Conservation (phyloP, 2,888 invertebrate species). For the Cephonodes hylas region DNA sequence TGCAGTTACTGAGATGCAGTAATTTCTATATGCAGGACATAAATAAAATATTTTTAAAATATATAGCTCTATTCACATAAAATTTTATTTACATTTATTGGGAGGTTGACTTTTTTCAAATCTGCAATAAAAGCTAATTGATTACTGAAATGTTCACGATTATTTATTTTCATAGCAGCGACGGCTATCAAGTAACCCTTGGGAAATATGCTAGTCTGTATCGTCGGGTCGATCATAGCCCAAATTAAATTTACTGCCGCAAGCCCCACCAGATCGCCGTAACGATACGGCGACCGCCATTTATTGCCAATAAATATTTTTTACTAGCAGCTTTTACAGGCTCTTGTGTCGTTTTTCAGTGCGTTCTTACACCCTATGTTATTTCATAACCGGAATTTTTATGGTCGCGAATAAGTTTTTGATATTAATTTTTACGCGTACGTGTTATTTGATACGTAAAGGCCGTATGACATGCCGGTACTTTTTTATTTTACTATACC, state of each 20-base stretch:
- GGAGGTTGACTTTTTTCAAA: background rate
- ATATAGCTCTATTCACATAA: too few species aligned
- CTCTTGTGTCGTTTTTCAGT: conserved; percentile 44
- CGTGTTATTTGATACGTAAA: conserved; percentile 15
- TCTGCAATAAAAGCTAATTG: background rate
- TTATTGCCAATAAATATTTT: conserved; percentile 72
- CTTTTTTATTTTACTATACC: too few species aligned
- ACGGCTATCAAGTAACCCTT: conserved; percentile 35
- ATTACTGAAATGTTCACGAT: conserved; percentile 4
- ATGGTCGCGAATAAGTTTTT: conserved; percentile 34
- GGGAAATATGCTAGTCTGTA: conserved; percentile 46
- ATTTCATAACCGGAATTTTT: conserved; percentile 44
- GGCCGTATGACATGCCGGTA: background rate
- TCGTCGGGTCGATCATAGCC: conserved; percentile 47
- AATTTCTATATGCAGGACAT: too few species aligned
- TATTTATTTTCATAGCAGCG: background rate
- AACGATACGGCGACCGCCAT: conserved; percentile 57
- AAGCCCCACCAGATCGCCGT: conserved; percentile 54
- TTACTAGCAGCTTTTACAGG: conserved; percentile 59
- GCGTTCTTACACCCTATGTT: conserved; percentile 44
- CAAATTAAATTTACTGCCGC: conserved; percentile 69
- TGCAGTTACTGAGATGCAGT: too few species aligned
- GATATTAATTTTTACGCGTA: conserved; percentile 38
- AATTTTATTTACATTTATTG: too few species aligned
- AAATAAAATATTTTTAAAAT: too few species aligned